Conservation (phyloP, 2,113 vertebrate genomes). For the Sus scrofa region T2T-Sscrofa CM000824.6:105712001-105712500, state of each 20-base stretch:
- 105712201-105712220: neutral
- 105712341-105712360: conserved; percentile 51
- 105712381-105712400: conserved; percentile 43
- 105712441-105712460: conserved; percentile 45
- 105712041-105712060: neutral
- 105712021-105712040: neutral
- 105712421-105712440: neutral
- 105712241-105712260: neutral
- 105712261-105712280: no score
- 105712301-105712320: neutral
- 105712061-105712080: neutral
- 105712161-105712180: neutral
- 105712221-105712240: neutral
- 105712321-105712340: conserved; percentile 10
- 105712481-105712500: neutral
- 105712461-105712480: conserved; percentile 45
- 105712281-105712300: neutral
- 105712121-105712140: neutral
- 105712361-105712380: conserved; percentile 55
- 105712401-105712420: conserved; percentile 68
- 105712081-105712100: neutral
- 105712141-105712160: conserved; percentile 28
- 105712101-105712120: neutral
- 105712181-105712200: neutral
- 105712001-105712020: neutral